Evolutionary conservation across 2,888 invertebrate species (phyloP), one percentile per base, ranked within the genome.

Genomic region (Micoletzkya japonica): DNA sequence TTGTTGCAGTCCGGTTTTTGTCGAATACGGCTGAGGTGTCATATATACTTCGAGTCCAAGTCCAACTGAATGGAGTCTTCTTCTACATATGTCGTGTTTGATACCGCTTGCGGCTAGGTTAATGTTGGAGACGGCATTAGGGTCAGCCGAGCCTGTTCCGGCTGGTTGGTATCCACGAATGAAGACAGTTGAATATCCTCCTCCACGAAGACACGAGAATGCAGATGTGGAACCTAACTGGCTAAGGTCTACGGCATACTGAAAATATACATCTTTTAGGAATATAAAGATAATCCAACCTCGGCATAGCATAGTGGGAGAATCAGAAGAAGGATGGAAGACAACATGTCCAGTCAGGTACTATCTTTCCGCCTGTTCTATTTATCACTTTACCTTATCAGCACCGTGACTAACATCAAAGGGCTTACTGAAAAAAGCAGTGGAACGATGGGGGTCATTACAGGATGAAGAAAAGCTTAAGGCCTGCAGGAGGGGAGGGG

Each of bases 41-140:
- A 63, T 39, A 49, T 37, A 72, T 2, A 63, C 70, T 36, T 72
- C 72, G 36, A 59, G 37, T 39, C 56, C 70, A 4, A 72, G 64
- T 26, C 56, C 56, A n/a, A 56, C 66, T 60, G 37, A 28, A n/a
- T n/a, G n/a, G n/a, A n/a, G 34, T 10, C 4, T 20, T n/a, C 7
- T 54, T 6, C n/a, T 54, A 24, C n/a, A 54, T 24, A 17, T 54
- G n/a, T 7, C n/a, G 24, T 54, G n/a, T 54, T 54, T 54, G 10
- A 32, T 14, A n/a, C 6, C n/a, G n/a, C n/a, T n/a, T n/a, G n/a
- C n/a, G 14, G 70, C 72, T 39, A 39, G 44, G 39, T 60, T 56
- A 3, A 72, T 26, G 50, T 69, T 72, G 44, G 32, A 24, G 7
- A 60, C 56, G 26, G 60, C 72, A 61, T 28, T 70, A 24, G 7